phyloP scores from a whole-genome alignment of 2,113 vertebrate species.

The Toxotes jaculatrix region DNA sequence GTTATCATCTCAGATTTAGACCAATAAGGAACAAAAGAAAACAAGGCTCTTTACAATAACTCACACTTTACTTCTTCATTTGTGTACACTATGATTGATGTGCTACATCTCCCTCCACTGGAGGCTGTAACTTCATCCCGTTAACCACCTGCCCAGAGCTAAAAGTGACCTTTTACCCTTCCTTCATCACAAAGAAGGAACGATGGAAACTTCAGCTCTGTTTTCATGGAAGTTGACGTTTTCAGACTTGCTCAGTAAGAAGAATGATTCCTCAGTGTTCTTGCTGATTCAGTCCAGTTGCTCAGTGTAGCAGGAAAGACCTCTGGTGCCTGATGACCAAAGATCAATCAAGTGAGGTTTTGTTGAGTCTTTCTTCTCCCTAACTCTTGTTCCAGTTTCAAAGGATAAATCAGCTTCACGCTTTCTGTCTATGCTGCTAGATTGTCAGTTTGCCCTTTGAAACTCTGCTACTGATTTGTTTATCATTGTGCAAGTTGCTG shows the following conservation, averaged over 20 bases:
- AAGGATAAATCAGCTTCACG: constrained; percentile 17
- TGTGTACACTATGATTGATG: constrained; percentile 28
- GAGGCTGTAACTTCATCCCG: constrained; percentile 57
- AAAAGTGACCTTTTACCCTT: constrained; percentile 50
- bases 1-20: background rate
- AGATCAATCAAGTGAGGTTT: constrained; percentile 25
- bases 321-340: constrained; percentile 21
- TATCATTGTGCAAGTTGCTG: background rate
- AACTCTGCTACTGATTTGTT: background rate
- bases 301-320: constrained; percentile 25
- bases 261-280: background rate
- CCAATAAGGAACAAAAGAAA: background rate
- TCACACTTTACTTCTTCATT: background rate
- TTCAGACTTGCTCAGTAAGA: constrained; percentile 27
- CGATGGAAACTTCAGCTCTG: constrained; percentile 27
- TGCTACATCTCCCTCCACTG: constrained; percentile 12
- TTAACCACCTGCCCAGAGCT: constrained; percentile 41
- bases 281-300: constrained; percentile 22
- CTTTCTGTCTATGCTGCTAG: background rate
- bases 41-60: background rate
- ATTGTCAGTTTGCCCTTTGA: background rate
- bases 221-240: constrained; percentile 24
- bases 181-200: constrained; percentile 33
- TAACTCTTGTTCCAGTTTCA: constrained; percentile 21
- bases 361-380: background rate